Evolutionary conservation across 2,888 invertebrate genomes (phyloP).

Genomic region (Patella depressa): DNA sequence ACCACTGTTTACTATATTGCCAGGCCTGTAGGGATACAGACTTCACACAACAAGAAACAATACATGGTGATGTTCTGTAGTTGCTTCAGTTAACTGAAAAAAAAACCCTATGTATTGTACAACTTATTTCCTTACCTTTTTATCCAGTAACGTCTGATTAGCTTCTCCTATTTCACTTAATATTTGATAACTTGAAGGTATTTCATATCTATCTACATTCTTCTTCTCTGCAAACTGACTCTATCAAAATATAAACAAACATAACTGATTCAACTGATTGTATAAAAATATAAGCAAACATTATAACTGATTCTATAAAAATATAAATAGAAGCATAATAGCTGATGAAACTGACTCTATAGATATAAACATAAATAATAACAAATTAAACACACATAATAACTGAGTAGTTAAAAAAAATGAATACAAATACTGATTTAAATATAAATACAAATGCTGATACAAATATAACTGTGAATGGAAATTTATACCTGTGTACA

Average conservation of each 20-base stretch:
- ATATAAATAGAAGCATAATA: not conserved
- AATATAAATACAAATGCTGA: not conserved
- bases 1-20: no score
- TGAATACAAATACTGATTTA: not conserved
- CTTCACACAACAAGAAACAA: no score
- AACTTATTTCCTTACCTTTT: conserved; percentile 73
- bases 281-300: not conserved
- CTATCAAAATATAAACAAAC: conserved; percentile 58
- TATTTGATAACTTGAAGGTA: conserved; percentile 81
- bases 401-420: no score
- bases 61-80: no score
- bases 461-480: not conserved
- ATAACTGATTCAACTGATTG: not conserved
- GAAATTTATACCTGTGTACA: not conserved
- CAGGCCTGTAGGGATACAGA: no score
- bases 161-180: conserved; percentile 90
- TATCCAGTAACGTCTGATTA: conserved; percentile 85
- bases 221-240: conserved; percentile 88
- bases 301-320: not conserved
- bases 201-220: conserved; percentile 84
- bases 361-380: not conserved
- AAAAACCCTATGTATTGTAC: no score
- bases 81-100: no score
- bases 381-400: not conserved
- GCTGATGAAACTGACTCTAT: not conserved